Evolutionary conservation across 23 tunicate genomes (phyloP).

Genomic region (Ascidia mentula): DNA sequence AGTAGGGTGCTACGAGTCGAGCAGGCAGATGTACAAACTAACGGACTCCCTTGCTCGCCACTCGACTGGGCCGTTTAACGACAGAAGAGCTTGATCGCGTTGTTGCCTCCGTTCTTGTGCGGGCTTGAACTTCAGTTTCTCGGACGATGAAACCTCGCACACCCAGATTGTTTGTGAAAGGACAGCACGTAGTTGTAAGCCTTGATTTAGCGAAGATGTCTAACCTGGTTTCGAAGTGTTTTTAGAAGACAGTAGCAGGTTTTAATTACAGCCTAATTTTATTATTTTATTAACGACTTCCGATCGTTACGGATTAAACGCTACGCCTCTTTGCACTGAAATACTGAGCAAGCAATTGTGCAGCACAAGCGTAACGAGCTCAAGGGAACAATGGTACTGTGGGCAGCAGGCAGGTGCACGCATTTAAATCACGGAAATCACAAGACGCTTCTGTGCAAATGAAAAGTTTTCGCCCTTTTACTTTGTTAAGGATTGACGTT

Average conservation of each 20-base stretch:
- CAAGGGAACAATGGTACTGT: not conserved
- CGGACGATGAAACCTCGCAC: too few relatives aligned
- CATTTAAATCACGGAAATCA: not conserved
- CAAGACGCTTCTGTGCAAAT: not conserved
- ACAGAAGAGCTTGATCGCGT: not conserved
- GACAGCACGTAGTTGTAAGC: too few relatives aligned
- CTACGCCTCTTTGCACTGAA: not conserved
- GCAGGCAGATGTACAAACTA: slow-evolving; percentile 1
- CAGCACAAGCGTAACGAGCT: not conserved
- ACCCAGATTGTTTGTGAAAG: too few relatives aligned
- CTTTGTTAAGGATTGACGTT: not conserved
- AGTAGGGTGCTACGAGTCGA: not conserved
- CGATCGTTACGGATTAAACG: too few relatives aligned
- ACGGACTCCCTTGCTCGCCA: not conserved
- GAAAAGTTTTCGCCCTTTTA: not conserved
- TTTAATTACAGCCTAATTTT: too few relatives aligned
- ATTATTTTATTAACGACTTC: too few relatives aligned
- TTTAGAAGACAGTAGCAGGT: too few relatives aligned
- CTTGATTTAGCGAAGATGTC: too few relatives aligned
- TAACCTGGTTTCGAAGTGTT: too few relatives aligned
- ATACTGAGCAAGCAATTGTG: not conserved
- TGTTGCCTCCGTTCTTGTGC: not conserved
- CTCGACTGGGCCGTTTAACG: not conserved
- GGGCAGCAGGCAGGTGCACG: not conserved
- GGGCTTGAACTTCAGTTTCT: not conserved